Percentiles rank a stretch among this genome's conserved stretches.
These are phyloP conservation scores for Ormyrus labotus DNA, from an alignment of 2,888 invertebrate species.

Conservation along the genomic window DNA sequence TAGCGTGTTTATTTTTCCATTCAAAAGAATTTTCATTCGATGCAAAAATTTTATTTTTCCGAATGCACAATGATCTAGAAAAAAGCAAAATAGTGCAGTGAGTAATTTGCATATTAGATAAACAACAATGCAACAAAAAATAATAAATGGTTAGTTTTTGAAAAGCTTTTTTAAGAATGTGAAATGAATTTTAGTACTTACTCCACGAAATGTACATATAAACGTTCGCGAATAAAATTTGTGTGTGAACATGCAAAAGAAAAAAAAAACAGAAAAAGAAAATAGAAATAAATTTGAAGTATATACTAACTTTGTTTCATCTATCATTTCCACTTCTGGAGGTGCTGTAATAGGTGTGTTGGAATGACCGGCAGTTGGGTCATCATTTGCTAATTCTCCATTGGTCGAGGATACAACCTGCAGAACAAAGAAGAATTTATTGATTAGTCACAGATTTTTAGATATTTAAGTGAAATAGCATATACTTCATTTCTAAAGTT, in stretches of 20 bases:
- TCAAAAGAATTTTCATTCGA: slow-evolving; percentile 17
- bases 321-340: slow-evolving; percentile 95
- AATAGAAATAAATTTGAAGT: slow-evolving; percentile 68
- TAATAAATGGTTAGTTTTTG: slow-evolving; percentile 13
- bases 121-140: not conserved
- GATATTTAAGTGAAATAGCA: too few relatives aligned
- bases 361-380: slow-evolving; percentile 97
- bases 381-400: slow-evolving; percentile 95
- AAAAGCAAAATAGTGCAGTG: not conserved
- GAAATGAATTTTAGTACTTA: not conserved
- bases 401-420: slow-evolving; percentile 98
- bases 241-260: slow-evolving; percentile 1
- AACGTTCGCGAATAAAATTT: not conserved
- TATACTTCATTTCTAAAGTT: too few relatives aligned
- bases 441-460: not conserved
- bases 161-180: not conserved
- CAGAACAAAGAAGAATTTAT: slow-evolving; percentile 41
- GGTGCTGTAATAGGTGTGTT: slow-evolving; percentile 96
- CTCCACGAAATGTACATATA: not conserved
- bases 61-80: slow-evolving; percentile 46
- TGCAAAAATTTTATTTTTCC: slow-evolving; percentile 19
- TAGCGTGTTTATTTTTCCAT: slow-evolving; percentile 52
- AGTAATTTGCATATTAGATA: too few relatives aligned
- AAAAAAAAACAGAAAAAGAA: not conserved
- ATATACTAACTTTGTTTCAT: slow-evolving; percentile 96